Conservation (phyloP, 37 sponge, comb jelly and placozoan species). For the Corticium candelabrum region DNA sequence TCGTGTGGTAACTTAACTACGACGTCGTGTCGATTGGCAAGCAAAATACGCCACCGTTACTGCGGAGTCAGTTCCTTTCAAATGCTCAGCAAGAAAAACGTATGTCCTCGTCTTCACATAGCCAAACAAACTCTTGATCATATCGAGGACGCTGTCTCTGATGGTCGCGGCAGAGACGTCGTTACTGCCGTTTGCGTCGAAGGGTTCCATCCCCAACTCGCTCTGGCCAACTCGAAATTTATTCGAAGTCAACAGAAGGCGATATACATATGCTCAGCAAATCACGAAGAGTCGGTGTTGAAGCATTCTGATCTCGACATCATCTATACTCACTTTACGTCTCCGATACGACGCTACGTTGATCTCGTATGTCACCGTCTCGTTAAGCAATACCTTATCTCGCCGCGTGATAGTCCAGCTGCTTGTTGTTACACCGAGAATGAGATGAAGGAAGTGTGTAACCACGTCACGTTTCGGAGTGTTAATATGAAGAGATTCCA, state of each 20-base stretch:
- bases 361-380: not conserved
- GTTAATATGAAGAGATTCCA: not conserved
- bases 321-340: not conserved
- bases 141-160: not conserved
- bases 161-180: not conserved
- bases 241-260: not conserved
- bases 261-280: not conserved
- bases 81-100: not conserved
- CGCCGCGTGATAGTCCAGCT: not conserved
- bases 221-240: not conserved
- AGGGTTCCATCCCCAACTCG: not conserved
- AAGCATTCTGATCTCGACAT: not conserved
- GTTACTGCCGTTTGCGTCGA: not conserved
- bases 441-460: not conserved
- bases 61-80: not conserved
- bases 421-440: too few relatives aligned
- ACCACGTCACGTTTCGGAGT: not conserved
- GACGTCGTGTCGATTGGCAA: not conserved
- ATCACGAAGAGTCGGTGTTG: not conserved
- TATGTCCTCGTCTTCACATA: not conserved
- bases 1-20: not conserved
- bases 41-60: too few relatives aligned
- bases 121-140: not conserved
- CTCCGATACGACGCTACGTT: not conserved
- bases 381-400: not conserved